Evolutionary conservation across 64 coral and sea anemone genomes (phyloP).

Genomic region (Pachyseris speciosa): DNA sequence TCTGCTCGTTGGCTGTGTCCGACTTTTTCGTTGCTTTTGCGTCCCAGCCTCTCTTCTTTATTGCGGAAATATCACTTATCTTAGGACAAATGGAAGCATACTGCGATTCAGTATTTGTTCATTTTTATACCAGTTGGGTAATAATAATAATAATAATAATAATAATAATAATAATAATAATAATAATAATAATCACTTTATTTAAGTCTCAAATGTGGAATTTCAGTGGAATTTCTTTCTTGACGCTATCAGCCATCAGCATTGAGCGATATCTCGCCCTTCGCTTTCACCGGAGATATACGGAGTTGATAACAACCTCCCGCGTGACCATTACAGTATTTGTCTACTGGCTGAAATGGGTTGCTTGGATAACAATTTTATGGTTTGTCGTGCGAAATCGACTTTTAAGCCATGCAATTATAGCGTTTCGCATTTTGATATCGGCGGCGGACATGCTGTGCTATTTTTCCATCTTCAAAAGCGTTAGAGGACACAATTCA

Average conservation of each 20-base stretch:
- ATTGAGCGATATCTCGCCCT: constrained; percentile 81
- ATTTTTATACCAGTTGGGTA: constrained; percentile 63
- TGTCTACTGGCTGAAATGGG: constrained; percentile 59
- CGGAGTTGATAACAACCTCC: constrained; percentile 48
- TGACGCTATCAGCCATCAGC: constrained; percentile 82
- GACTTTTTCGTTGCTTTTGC: constrained; percentile 73
- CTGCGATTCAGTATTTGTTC: constrained; percentile 51
- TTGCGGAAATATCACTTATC: constrained; percentile 11
- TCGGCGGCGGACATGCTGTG: not conserved
- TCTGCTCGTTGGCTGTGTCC: constrained; percentile 70
- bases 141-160: no score
- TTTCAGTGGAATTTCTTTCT: constrained; percentile 80
- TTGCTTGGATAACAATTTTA: not conserved
- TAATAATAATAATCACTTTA: no score
- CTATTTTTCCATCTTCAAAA: not conserved
- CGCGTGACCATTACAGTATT: constrained; percentile 46
- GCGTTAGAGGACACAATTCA: constrained; percentile 13
- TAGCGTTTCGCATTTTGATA: not conserved
- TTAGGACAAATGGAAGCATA: constrained; percentile 33
- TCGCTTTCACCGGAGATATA: constrained; percentile 75
- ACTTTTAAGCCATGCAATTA: not conserved
- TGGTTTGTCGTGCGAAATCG: not conserved
- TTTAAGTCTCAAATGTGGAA: no score
- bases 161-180: no score
- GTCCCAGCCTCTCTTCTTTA: constrained; percentile 50